Base-by-base conservation (phyloP, 2,888 invertebrate genomes). In the Baronia brevicornis region DNA sequence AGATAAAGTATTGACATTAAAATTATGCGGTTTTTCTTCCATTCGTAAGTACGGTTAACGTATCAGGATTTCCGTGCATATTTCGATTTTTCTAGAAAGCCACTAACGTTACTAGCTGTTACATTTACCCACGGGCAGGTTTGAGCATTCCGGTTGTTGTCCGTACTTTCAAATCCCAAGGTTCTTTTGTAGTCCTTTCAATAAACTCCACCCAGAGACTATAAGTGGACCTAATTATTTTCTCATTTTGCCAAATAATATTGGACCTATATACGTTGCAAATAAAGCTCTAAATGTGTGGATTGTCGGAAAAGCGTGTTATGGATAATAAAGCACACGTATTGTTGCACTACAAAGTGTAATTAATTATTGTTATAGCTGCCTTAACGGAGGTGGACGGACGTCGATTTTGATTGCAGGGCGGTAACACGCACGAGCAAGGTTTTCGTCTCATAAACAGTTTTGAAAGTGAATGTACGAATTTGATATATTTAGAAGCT, bases 151-250 rank as follows among this genome's bases (percentile, higher is more conserved):
- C 71, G 73, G 69, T 61, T 64, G 52, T 54, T 54, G 58, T 51
- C 48, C 46, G 52, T 51, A 73, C 77, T 77, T 75, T 77, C 75
- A 64, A 73, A 64, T 58, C 42, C 49, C 78, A 75, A 75, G 75
- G 75, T 70, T 62, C 46, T 51, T 42, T 48, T 33, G 38, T 41
- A 51, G 51, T 52, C 54, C 46, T 51, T 53, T 47, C 54, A 53
- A 52, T 51, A 45, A 51, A 54, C 66, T 58, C 55, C 60, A 52
- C 59, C 60, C 58, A 62, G 41, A 43, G 13, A 23, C 23, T 42
- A 39, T 40, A 38, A 48, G 39, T 44, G 36, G 40, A 45, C 41
- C 44, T 49, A 46, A 44, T 49, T 48, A 48, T 38, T 12, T 37
- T 39, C 39, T 41, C 38, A 34, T 17, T 17, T 19, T 17, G 28